These are phyloP conservation scores for Zingel zingel DNA, from an alignment of 2,113 vertebrate species.

Conservation along the genomic window DNA sequence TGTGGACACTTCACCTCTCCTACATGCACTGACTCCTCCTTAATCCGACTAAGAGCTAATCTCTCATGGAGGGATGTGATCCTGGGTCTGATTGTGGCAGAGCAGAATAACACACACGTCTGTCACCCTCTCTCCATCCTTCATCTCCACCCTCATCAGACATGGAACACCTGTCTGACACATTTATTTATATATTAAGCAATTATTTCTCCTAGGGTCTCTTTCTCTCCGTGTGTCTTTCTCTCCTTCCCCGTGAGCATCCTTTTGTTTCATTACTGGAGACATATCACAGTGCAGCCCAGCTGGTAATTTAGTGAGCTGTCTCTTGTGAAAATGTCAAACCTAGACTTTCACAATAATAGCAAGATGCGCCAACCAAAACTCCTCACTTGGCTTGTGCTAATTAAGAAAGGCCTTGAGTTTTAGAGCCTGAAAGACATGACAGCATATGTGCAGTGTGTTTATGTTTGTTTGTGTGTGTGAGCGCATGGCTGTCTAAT, in stretches of 20 bases:
- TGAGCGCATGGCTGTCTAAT: not conserved
- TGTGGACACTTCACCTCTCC: conserved; percentile 74
- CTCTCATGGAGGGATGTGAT: conserved; percentile 58
- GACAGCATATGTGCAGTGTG: conserved; percentile 10
- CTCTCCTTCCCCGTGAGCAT: conserved; percentile 24
- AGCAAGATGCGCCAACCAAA: conserved; percentile 12
- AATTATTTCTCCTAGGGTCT: conserved; percentile 31
- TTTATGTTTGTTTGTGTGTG: conserved; percentile 13
- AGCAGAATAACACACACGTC: conserved; percentile 17
- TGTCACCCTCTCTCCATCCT: conserved; percentile 28
- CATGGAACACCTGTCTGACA: conserved; percentile 64
- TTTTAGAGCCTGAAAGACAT: not conserved
- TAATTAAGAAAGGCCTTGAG: conserved; percentile 17
- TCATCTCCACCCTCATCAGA: conserved; percentile 25
- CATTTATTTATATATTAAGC: conserved; percentile 41
- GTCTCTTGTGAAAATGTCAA: conserved; percentile 45
- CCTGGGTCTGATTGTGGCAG: conserved; percentile 31
- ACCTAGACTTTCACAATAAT: conserved; percentile 39
- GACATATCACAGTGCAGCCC: conserved; percentile 31
- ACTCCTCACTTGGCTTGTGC: conserved; percentile 28
- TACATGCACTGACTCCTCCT: conserved; percentile 50
- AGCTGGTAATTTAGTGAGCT: conserved; percentile 52
- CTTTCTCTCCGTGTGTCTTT: not conserved
- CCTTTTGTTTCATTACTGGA: conserved; percentile 41
- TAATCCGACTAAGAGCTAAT: conserved; percentile 82